Percentiles rank a stretch among this genome's conserved stretches.
Evolutionary conservation across 2,888 invertebrate species (phyloP).

Genomic region (Hypomecis punctinalis): DNA sequence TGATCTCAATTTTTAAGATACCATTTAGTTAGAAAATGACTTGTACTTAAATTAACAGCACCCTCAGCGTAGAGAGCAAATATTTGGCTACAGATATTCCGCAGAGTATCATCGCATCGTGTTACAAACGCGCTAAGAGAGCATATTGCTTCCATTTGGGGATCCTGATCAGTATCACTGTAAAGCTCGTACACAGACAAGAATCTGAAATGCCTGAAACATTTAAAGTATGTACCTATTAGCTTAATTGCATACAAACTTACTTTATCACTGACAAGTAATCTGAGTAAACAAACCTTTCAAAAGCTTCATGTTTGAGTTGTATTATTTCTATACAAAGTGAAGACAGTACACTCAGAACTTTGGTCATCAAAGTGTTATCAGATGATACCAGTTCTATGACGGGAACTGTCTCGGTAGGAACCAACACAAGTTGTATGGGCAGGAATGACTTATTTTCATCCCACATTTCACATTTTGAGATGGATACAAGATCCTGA

Average conservation of each 20-base stretch:
- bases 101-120: constrained; percentile 89
- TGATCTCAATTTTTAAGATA: too few relatives aligned
- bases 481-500: constrained; percentile 61
- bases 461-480: constrained; percentile 56
- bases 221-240: not conserved
- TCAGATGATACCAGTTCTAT: constrained; percentile 92
- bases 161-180: constrained; percentile 72
- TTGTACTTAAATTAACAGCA: constrained; percentile 74
- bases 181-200: constrained; percentile 89
- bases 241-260: not conserved
- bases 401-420: constrained; percentile 87
- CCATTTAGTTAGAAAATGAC: constrained; percentile 2
- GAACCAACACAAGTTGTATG: constrained; percentile 67
- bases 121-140: constrained; percentile 87
- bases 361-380: constrained; percentile 91
- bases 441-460: constrained; percentile 71
- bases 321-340: constrained; percentile 91
- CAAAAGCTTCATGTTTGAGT: constrained; percentile 88
- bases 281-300: constrained; percentile 68
- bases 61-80: constrained; percentile 87
- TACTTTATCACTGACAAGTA: not conserved
- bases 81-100: constrained; percentile 90
- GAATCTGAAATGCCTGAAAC: constrained; percentile 82
- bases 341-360: constrained; percentile 91
- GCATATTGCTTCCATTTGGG: constrained; percentile 86